Conservation (phyloP, 2,888 invertebrate genomes). For the Pediacus dermestoides region DNA sequence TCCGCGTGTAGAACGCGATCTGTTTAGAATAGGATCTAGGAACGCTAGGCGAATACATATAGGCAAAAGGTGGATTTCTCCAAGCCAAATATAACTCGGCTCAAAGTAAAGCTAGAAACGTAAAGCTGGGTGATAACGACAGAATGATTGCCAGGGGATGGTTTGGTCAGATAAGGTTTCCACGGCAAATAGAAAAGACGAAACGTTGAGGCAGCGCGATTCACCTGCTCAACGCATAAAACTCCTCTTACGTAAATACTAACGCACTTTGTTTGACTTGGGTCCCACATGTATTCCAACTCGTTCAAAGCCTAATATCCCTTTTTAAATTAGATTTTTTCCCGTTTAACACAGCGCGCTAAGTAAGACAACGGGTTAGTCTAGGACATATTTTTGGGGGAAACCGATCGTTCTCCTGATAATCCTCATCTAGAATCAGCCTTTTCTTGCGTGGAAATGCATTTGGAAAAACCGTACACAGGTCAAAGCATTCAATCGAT, state of each 20-base stretch:
- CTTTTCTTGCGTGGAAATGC: no score
- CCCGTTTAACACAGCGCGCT: no score
- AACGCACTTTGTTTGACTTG: slow-evolving; percentile 3
- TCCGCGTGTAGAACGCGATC: no score
- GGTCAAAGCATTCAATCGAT: slow-evolving; percentile 30
- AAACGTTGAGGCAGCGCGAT: slow-evolving; percentile 6
- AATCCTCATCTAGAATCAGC: no score
- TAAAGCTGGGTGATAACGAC: slow-evolving; percentile 35
- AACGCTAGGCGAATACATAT: slow-evolving; percentile 31
- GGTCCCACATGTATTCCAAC: slow-evolving; percentile 2
- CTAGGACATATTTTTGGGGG: not conserved
- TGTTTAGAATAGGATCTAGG: no score
- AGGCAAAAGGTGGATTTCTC: slow-evolving; percentile 22
- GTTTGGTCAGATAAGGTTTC: slow-evolving; percentile 38
- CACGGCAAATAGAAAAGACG: slow-evolving; percentile 33
- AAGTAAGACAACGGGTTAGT: no score
- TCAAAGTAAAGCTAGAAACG: slow-evolving; percentile 28
- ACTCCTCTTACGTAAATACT: slow-evolving; percentile 3
- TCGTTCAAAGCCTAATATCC: slow-evolving; percentile 17
- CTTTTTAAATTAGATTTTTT: no score
- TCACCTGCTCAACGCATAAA: slow-evolving; percentile 3
- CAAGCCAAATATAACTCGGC: slow-evolving; percentile 23
- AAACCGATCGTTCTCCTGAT: no score
- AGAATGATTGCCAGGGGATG: slow-evolving; percentile 38
- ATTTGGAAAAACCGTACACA: no score